A percentile compares a stretch with the other conserved stretches of the same genome.
phyloP scores from a whole-genome alignment of 1,140 invertebrate genomes.

The Neelides sp. region DNA sequence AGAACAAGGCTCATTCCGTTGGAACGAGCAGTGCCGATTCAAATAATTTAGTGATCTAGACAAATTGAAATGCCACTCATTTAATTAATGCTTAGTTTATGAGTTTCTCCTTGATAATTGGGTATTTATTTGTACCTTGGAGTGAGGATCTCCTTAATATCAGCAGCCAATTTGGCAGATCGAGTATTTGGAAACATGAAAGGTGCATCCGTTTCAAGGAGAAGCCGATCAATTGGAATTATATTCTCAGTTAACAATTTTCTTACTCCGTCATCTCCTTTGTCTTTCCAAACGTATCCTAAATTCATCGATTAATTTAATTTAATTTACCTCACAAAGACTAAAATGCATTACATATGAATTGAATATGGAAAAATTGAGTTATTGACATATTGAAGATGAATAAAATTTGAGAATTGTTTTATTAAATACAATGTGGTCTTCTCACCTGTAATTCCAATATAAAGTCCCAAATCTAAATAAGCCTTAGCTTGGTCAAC shows the following conservation, averaged over 20 bases:
- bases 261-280: conserved; percentile 75
- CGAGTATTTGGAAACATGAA: conserved; percentile 93
- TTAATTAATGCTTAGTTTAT: not conserved
- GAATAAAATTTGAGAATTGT: not conserved
- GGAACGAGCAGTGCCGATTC: conserved; percentile 78
- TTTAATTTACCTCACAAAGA: too few relatives aligned
- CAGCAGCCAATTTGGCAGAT: conserved; percentile 73
- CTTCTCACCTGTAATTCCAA: conserved; percentile 60
- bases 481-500: conserved; percentile 69
- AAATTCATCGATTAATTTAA: conserved; percentile 33
- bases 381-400: conserved; percentile 3
- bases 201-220: conserved; percentile 85
- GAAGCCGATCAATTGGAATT: conserved; percentile 65
- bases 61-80: conserved; percentile 5
- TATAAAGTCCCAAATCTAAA: conserved; percentile 73
- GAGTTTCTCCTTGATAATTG: not conserved
- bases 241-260: conserved; percentile 64
- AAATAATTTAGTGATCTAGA: conserved; percentile 46
- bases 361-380: conserved; percentile 6
- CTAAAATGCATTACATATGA: conserved; percentile 8
- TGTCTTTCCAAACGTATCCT: conserved; percentile 87
- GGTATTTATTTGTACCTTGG: conserved; percentile 50
- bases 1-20: conserved; percentile 89
- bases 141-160: conserved; percentile 73
- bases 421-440: not conserved